These are phyloP conservation scores for Pao palembangensis DNA, from an alignment of 2,113 vertebrate genomes.

Conservation along the genomic window DNA sequence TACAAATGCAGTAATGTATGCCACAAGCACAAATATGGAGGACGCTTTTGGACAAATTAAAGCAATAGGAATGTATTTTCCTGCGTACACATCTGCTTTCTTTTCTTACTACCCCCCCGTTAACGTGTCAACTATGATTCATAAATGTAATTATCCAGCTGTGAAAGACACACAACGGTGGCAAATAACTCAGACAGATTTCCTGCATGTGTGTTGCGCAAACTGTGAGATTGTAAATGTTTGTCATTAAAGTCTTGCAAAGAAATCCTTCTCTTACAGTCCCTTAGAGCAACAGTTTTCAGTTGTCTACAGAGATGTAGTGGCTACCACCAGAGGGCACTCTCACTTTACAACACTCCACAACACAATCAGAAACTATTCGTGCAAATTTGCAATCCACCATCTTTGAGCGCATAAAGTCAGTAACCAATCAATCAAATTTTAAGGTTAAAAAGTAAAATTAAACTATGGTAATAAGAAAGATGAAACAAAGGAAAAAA, in stretches of 20 bases:
- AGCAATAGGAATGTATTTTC: background rate
- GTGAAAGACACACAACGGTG: constrained; percentile 50
- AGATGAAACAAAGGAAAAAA: too few relatives aligned
- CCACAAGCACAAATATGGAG: constrained; percentile 2
- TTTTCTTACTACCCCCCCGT: constrained; percentile 12
- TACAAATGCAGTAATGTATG: constrained; percentile 13
- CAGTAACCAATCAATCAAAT: constrained; percentile 1
- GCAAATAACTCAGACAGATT: constrained; percentile 64
- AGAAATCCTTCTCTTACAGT: constrained; percentile 37
- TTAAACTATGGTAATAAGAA: too few relatives aligned
- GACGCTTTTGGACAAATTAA: constrained; percentile 4
- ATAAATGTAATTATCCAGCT: constrained; percentile 70
- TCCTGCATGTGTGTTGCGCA: constrained; percentile 10
- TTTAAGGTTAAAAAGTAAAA: background rate
- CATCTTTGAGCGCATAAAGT: constrained; percentile 1
- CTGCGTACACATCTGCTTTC: constrained; percentile 6
- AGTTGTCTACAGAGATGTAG: background rate
- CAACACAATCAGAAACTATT: background rate
- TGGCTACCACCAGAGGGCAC: constrained; percentile 66
- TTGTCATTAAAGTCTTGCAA: constrained; percentile 34
- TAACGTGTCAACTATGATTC: constrained; percentile 66
- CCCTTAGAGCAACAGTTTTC: constrained; percentile 13
- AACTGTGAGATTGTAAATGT: constrained; percentile 8
- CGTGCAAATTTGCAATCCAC: constrained; percentile 7
- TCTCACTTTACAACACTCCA: constrained; percentile 41